These are phyloP conservation scores for Lepisosteus oculatus DNA, from an alignment of 2,113 vertebrate species.

Conservation along the genomic window DNA sequence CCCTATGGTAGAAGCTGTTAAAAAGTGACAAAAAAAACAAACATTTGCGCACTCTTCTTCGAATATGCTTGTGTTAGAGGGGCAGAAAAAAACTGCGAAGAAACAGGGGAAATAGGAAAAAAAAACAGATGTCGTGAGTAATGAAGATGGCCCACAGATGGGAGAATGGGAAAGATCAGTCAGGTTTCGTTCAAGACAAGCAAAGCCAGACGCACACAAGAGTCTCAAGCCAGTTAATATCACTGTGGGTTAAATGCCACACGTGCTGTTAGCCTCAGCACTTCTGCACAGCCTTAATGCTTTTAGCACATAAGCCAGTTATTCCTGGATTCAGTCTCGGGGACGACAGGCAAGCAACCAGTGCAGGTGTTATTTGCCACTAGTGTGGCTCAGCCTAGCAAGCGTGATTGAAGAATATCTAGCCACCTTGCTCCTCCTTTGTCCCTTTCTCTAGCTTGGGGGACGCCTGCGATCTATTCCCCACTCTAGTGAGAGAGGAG, in stretches of 20 bases:
- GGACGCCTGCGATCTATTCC: slow-evolving; percentile 63
- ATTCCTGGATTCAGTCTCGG: not conserved
- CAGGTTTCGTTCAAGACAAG: not conserved
- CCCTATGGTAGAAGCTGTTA: too few relatives aligned
- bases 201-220: not conserved
- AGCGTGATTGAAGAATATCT: slow-evolving; percentile 20
- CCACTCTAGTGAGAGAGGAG: slow-evolving; percentile 79
- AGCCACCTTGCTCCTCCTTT: slow-evolving; percentile 80
- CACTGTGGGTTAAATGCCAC: not conserved
- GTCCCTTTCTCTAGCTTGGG: slow-evolving; percentile 69
- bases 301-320: not conserved
- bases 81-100: too few relatives aligned
- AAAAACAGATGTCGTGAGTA: too few relatives aligned
- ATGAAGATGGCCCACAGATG: too few relatives aligned
- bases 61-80: too few relatives aligned
- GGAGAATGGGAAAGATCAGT: too few relatives aligned
- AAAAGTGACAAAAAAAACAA: too few relatives aligned
- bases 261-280: not conserved
- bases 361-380: slow-evolving; percentile 40
- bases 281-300: not conserved
- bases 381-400: slow-evolving; percentile 24
- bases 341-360: not conserved
- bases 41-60: too few relatives aligned
- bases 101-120: too few relatives aligned
- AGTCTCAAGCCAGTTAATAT: not conserved